phyloP scores from a whole-genome alignment of 2,888 invertebrate genomes.

The Palloptera scutellata region DNA sequence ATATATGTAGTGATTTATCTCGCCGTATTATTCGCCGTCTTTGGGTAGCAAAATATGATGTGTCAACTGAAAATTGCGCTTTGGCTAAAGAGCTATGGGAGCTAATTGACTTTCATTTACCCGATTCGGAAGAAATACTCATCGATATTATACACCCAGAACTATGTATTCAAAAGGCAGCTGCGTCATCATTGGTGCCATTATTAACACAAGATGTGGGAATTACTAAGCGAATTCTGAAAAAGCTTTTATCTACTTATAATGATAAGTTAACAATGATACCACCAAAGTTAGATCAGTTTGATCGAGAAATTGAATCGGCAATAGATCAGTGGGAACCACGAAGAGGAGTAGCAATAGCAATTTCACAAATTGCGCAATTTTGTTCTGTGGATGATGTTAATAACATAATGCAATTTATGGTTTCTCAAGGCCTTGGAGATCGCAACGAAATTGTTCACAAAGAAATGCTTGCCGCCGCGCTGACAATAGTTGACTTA shows the following conservation, averaged over 20 bases:
- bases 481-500: slow-evolving; percentile 87
- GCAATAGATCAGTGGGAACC: slow-evolving; percentile 92
- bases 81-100: slow-evolving; percentile 74
- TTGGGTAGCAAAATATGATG: slow-evolving; percentile 86
- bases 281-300: slow-evolving; percentile 86
- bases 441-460: slow-evolving; percentile 86
- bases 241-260: slow-evolving; percentile 76
- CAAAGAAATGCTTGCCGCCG: slow-evolving; percentile 91
- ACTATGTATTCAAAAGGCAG: slow-evolving; percentile 82
- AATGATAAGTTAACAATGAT: slow-evolving; percentile 80
- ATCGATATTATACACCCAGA: slow-evolving; percentile 81
- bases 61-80: slow-evolving; percentile 75
- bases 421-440: slow-evolving; percentile 84
- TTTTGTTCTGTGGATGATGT: slow-evolving; percentile 69
- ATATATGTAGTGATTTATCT: slow-evolving; percentile 66
- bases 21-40: slow-evolving; percentile 75
- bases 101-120: slow-evolving; percentile 66
- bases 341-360: slow-evolving; percentile 86
- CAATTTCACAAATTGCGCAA: slow-evolving; percentile 80
- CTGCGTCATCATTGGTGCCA: slow-evolving; percentile 80
- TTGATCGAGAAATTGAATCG: slow-evolving; percentile 86
- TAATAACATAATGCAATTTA: slow-evolving; percentile 79
- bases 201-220: slow-evolving; percentile 69
- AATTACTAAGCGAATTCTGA: slow-evolving; percentile 69
- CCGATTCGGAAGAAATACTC: slow-evolving; percentile 66